Conservation (phyloP, 1,140 invertebrate species). For the Diachasmimorpha longicaudata region DNA sequence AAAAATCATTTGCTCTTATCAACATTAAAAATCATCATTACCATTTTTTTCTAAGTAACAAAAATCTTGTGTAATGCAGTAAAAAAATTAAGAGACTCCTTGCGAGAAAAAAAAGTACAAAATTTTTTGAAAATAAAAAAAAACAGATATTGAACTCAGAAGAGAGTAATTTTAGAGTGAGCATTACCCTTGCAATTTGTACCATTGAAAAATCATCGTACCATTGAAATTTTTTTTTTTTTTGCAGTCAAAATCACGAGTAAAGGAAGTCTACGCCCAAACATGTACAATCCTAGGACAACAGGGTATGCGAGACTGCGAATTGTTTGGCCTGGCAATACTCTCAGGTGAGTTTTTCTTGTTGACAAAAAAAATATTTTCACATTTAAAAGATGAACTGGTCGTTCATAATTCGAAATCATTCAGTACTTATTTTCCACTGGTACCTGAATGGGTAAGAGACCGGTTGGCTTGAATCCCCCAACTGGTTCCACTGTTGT, state of each 20-base stretch:
- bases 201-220: too few species aligned
- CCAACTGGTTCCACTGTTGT: conserved; percentile 52
- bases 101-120: too few species aligned
- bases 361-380: neutral
- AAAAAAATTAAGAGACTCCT: too few species aligned
- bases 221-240: conserved; percentile 1
- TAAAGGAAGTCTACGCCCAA: conserved; percentile 82
- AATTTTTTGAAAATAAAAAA: too few species aligned
- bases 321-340: conserved; percentile 83
- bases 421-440: neutral
- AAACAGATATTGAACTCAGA: too few species aligned
- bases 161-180: too few species aligned
- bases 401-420: neutral
- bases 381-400: neutral
- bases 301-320: conserved; percentile 81
- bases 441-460: neutral
- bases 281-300: conserved; percentile 78
- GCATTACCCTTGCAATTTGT: too few species aligned
- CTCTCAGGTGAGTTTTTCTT: conserved; percentile 72
- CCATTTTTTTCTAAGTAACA: too few species aligned
- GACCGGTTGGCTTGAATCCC: neutral
- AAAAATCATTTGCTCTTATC: too few species aligned
- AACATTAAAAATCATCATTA: too few species aligned
- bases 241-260: conserved; percentile 80
- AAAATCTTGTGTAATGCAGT: too few species aligned